Evolutionary conservation across 1,140 invertebrate species (phyloP).

Genomic region (Diachasmimorpha longicaudata): DNA sequence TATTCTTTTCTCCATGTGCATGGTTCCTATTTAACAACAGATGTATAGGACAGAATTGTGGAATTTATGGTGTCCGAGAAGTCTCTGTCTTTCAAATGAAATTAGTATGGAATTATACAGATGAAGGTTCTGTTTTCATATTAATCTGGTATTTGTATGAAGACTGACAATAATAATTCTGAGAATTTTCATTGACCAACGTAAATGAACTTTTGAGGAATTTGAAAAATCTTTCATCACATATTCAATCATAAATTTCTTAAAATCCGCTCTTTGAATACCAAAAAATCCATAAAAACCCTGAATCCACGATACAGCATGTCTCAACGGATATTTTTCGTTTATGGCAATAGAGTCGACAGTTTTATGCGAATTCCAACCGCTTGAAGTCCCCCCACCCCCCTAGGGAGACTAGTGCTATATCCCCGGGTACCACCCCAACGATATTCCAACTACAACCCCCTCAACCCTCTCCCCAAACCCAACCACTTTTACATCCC

Average conservation of each 20-base stretch:
- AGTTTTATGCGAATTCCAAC: neutral
- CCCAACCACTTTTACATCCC: neutral
- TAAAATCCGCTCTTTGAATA: neutral
- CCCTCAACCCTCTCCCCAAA: neutral
- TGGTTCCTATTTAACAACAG: neutral
- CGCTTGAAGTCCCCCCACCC: neutral
- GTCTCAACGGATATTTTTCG: neutral
- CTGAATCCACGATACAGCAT: neutral
- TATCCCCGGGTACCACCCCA: neutral
- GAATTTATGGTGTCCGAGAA: neutral
- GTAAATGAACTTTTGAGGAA: no score
- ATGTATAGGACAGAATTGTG: neutral
- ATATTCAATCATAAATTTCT: neutral
- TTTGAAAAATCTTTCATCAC: no score
- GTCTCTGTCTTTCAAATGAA: neutral
- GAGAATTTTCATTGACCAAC: neutral
- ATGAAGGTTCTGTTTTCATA: neutral
- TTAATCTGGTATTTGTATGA: no score
- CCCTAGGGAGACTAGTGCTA: neutral
- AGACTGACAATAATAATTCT: no score
- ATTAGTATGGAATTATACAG: neutral
- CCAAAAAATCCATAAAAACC: neutral
- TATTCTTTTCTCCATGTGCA: neutral
- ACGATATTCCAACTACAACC: neutral
- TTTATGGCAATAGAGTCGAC: neutral